Percentiles rank a stretch among this genome's conserved stretches.
Conservation (phyloP, 1,140 invertebrate species). For the Macrobrachium nipponense region DNA sequence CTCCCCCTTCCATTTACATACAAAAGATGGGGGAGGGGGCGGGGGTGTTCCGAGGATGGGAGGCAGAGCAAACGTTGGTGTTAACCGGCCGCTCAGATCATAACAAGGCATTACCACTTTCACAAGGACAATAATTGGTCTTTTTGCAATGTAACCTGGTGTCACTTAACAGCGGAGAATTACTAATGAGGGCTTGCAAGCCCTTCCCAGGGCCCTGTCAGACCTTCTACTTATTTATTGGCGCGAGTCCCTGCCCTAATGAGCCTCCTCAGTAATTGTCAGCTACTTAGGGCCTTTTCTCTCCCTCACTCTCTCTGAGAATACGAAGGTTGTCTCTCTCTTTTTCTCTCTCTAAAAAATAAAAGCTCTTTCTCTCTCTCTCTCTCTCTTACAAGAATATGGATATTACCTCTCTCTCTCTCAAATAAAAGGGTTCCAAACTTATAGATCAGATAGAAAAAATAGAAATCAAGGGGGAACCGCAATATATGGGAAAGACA, state of each 20-base stretch:
- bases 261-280: not conserved
- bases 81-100: constrained; percentile 47
- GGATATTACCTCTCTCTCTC: too few species aligned
- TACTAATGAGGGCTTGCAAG: constrained; percentile 29
- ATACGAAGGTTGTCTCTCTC: too few species aligned
- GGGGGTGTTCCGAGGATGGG: not conserved
- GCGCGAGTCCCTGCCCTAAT: not conserved
- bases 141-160: constrained; percentile 57
- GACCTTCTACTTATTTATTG: constrained; percentile 24
- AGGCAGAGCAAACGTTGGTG: constrained; percentile 32
- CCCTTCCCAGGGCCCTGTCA: constrained; percentile 21
- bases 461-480: too few species aligned
- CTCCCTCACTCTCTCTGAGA: too few species aligned
- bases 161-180: constrained; percentile 38
- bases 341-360: too few species aligned
- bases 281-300: too few species aligned
- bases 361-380: too few species aligned
- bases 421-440: too few species aligned
- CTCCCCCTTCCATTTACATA: constrained; percentile 39
- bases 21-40: constrained; percentile 31
- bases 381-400: too few species aligned
- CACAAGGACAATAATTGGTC: constrained; percentile 59
- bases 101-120: constrained; percentile 53
- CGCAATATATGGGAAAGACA: too few species aligned
- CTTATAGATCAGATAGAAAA: too few species aligned